phyloP scores from a whole-genome alignment of 2,113 vertebrate genomes.

The Microtus pennsylvanicus region DNA sequence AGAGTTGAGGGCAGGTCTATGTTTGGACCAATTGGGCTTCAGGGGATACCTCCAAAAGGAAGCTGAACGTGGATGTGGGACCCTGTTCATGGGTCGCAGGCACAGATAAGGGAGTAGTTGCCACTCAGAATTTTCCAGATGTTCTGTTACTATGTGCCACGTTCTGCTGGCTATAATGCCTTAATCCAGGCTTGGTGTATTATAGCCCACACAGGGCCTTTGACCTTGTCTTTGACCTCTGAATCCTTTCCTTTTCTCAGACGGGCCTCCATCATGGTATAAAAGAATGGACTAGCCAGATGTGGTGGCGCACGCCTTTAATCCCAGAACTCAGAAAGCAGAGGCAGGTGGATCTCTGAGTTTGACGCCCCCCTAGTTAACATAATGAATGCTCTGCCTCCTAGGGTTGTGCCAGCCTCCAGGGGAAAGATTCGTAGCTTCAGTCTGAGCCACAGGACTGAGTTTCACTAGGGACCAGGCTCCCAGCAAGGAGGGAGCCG shows the following conservation, averaged over 20 bases:
- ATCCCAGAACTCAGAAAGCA: neutral
- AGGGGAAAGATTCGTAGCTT: neutral
- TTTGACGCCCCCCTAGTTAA: neutral
- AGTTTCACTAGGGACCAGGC: neutral
- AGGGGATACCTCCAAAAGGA: neutral
- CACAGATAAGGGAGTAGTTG: neutral
- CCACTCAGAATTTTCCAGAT: neutral
- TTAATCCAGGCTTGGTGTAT: neutral
- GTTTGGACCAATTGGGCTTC: neutral
- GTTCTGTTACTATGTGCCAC: fast-evolving
- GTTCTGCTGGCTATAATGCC: neutral
- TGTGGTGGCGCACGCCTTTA: neutral
- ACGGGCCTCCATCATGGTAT: neutral
- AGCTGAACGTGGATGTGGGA: neutral
- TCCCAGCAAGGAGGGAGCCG: neutral
- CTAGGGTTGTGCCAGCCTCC: neutral
- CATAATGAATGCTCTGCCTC: neutral
- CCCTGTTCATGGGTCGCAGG: neutral
- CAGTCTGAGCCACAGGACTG: neutral
- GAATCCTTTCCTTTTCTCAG: neutral
- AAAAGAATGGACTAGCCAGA: neutral
- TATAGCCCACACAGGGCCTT: neutral
- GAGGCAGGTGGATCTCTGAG: neutral
- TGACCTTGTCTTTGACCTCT: neutral
- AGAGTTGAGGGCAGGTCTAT: neutral